Base-by-base conservation (phyloP, 2,113 vertebrate species). In the Aspiorhynchus laticeps region DNA sequence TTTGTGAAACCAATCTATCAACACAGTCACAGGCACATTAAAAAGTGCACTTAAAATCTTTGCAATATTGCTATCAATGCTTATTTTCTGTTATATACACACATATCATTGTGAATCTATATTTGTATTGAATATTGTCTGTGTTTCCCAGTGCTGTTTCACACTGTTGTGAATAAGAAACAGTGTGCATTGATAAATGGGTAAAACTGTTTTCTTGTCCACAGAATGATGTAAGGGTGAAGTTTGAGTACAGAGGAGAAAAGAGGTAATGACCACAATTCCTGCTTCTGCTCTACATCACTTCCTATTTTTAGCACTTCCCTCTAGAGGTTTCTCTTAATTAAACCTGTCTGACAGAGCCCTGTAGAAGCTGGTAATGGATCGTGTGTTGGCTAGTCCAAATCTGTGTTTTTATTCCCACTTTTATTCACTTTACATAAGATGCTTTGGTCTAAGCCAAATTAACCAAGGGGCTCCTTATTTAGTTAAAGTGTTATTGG, bases 171-270 rank as follows among this genome's bases (percentile, higher is more conserved):
- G 10, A 43, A 33, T 69, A 38, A 11, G 48, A 24, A 53, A 19
- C 17, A 0, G 7, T 26, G 9, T 56, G 19, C 21, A 1, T n/a
- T 5, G 2, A 26, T 3, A 65, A 4, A 15, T 63, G 69, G 48
- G 38, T 31, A 63, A 51, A 73, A 76, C 71, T 75, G 10, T 85
- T 36, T 61, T 90, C 4, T 90, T 90, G 83, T 71, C 93, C 91
- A 83, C 91, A 99, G 98, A 99, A 99, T 0, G 98, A 99, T 88
- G 94, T 99, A 84, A 95, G 98, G 93, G 98, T 99, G 86, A 99
- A 99, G 96, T 99, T 99, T 91, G 98, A 99, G 94, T 98, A 97
- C 93, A 95, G 97, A 95, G 98, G 98, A 92, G 98, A 99, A 92
- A 99, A 98, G 95, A 97, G 98, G 98, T 99, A 92, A 63, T 61